A percentile compares a stretch with the other conserved stretches of the same genome.
These are phyloP conservation scores for Arremon aurantiirostris DNA, from an alignment of 2,797 vertebrate species.

Conservation along the genomic window DNA sequence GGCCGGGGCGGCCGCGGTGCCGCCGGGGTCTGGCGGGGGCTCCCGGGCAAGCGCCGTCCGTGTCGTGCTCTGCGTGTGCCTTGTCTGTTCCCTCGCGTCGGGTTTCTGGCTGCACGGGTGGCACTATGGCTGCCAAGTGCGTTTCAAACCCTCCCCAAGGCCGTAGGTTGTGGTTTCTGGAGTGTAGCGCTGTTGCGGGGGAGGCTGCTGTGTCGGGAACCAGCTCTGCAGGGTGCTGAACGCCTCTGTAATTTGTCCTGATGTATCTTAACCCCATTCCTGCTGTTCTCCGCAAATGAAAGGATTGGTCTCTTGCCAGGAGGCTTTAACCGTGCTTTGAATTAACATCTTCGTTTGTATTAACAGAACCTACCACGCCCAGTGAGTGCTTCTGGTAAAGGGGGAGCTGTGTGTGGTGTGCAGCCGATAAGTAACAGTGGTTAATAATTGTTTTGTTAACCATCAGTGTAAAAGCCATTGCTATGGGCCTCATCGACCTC, in stretches of 20 bases:
- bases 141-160: background rate
- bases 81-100: fast-evolving
- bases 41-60: background rate
- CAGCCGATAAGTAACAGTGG: fast-evolving
- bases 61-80: background rate
- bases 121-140: background rate
- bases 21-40: too few relatives aligned
- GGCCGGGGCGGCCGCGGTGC: background rate
- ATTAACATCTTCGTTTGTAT: fast-evolving
- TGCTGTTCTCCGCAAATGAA: fast-evolving
- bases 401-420: background rate
- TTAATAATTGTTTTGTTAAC: background rate
- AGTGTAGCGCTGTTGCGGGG: fast-evolving
- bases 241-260: too few relatives aligned
- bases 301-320: too few relatives aligned
- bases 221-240: background rate
- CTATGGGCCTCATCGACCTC: slow-evolving; percentile 50
- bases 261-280: fast-evolving
- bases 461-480: slow-evolving; percentile 72
- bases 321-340: background rate
- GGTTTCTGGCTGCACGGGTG: background rate
- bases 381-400: background rate
- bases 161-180: fast-evolving
- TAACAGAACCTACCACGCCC: fast-evolving
- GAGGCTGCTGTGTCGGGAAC: background rate